Conservation (phyloP, 2,888 invertebrate species). For the Resseliella maxima region DNA sequence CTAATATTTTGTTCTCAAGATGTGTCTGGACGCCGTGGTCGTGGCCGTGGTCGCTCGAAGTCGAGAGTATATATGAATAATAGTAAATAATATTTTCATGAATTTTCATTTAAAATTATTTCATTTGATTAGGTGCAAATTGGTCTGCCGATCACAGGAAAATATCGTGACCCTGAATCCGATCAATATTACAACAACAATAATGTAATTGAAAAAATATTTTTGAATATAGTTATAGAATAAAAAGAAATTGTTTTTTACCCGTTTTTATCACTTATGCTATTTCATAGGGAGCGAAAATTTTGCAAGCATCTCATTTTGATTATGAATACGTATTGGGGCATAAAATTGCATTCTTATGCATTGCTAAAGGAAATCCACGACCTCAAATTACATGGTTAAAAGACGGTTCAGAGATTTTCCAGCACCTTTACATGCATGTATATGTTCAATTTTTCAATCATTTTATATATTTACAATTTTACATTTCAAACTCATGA, state of each 20-base stretch:
- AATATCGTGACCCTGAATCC: conserved; percentile 89
- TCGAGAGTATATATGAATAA: no score
- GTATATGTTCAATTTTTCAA: conserved; percentile 70
- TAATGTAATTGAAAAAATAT: conserved; percentile 72
- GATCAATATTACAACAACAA: conserved; percentile 92
- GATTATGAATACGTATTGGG: conserved; percentile 94
- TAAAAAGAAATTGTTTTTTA: not conserved
- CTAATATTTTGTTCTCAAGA: conserved; percentile 66
- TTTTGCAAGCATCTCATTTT: conserved; percentile 88
- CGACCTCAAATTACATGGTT: conserved; percentile 95
- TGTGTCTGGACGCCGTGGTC: conserved; percentile 74
- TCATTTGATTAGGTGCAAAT: conserved; percentile 76
- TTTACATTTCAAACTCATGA: not conserved
- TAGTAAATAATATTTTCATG: conserved; percentile 59
- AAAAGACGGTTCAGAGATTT: conserved; percentile 93
- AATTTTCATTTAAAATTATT: conserved; percentile 57
- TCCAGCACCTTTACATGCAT: conserved; percentile 87
- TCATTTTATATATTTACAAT: not conserved
- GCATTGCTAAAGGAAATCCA: conserved; percentile 89
- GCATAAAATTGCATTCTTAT: conserved; percentile 93
- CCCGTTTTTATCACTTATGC: no score
- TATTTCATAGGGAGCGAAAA: conserved; percentile 83
- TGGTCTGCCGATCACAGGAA: conserved; percentile 87
- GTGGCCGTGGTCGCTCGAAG: conserved; percentile 78
- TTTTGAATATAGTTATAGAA: no score